phyloP scores from a whole-genome alignment of 35 echinoderm and acorn worm genomes.

The Apostichopus californicus region DNA sequence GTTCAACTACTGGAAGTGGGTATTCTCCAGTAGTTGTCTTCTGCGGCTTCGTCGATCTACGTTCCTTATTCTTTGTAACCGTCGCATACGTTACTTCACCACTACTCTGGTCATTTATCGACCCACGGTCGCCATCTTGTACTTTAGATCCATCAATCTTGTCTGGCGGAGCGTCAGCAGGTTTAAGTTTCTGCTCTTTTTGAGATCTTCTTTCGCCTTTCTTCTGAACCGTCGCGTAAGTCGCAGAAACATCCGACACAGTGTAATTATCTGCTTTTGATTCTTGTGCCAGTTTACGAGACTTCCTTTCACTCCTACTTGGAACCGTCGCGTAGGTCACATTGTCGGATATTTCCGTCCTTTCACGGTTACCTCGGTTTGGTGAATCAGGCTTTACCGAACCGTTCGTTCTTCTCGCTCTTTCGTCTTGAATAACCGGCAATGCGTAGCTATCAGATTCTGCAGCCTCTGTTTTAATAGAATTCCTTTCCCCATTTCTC shows the following conservation, averaged over 20 bases:
- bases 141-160: no score
- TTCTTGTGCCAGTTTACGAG: not conserved
- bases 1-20: no score
- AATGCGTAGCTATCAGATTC: not conserved
- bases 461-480: not conserved
- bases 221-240: not conserved
- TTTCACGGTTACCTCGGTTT: not conserved
- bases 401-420: not conserved
- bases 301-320: not conserved
- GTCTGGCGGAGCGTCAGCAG: no score
- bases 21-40: no score
- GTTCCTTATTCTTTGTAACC: no score
- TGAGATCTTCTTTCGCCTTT: not conserved
- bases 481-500: not conserved
- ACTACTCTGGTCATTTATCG: no score
- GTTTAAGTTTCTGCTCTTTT: not conserved
- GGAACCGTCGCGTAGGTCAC: not conserved
- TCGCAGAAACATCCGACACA: not conserved
- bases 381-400: not conserved
- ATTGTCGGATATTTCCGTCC: not conserved
- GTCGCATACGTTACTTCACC: no score
- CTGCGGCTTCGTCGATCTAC: no score
- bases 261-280: not conserved
- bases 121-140: no score
- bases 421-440: not conserved